These are phyloP conservation scores for Coracias cyanogaster DNA, from an alignment of 2,797 vertebrate species.

Conservation along the genomic window DNA sequence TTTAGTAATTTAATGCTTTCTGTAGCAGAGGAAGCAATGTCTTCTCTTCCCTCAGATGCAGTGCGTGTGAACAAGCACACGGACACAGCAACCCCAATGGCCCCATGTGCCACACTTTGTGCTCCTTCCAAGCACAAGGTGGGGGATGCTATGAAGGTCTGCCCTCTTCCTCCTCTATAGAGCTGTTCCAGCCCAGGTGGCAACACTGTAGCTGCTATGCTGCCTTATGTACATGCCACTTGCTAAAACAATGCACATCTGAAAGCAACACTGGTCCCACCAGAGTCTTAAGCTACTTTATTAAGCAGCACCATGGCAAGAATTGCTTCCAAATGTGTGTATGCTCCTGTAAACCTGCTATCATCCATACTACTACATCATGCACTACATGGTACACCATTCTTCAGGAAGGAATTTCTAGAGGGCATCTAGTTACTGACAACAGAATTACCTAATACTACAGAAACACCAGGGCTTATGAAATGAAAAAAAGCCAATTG, in stretches of 20 bases:
- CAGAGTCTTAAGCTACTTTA: neutral
- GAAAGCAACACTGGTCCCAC: neutral
- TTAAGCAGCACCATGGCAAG: neutral
- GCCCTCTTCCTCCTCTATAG: neutral
- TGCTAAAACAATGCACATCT: neutral
- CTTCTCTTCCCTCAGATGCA: neutral
- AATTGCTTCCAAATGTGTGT: neutral
- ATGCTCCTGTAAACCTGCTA: neutral
- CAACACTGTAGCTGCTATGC: neutral
- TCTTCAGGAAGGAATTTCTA: neutral
- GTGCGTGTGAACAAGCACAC: fast-evolving
- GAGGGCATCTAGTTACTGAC: neutral
- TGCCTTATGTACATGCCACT: neutral
- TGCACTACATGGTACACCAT: neutral
- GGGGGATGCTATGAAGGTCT: neutral
- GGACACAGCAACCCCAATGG: neutral
- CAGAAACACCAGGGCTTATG: neutral
- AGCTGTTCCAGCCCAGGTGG: neutral
- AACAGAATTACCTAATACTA: neutral
- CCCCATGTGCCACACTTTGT: fast-evolving
- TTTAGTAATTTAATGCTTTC: neutral
- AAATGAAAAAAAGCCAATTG: neutral
- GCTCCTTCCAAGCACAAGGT: neutral
- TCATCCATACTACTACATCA: neutral
- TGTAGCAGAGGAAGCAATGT: neutral